phyloP scores from a whole-genome alignment of 1,140 invertebrate genomes.

The Spodoptera frugiperda region DNA sequence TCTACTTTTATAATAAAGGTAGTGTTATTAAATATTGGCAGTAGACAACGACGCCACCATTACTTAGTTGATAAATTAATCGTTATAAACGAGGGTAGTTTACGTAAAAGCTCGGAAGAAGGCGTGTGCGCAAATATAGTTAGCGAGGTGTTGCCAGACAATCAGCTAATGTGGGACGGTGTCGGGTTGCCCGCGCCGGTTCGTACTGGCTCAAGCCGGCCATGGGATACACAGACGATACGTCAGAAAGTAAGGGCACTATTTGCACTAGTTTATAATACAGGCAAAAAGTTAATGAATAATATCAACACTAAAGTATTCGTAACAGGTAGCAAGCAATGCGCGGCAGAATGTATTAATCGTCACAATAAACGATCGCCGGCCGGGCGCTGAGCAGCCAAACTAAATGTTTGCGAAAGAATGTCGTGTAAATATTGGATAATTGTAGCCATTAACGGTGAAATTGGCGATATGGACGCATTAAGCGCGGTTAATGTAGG shows the following conservation, averaged over 20 bases:
- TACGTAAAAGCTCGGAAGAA: conserved; percentile 12
- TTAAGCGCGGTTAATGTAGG: conserved; percentile 54
- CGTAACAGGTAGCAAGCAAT: no score
- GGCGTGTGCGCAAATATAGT: conserved; percentile 40
- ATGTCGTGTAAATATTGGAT: conserved; percentile 50
- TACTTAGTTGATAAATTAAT: conserved; percentile 20
- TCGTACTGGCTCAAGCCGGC: not conserved
- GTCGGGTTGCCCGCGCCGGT: not conserved
- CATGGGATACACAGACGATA: no score
- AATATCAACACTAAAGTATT: no score
- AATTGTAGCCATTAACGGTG: conserved; percentile 47
- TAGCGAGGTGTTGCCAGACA: conserved; percentile 35
- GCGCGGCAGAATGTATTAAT: not conserved
- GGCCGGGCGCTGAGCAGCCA: conserved; percentile 5
- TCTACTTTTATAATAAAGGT: no score
- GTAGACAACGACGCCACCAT: not conserved
- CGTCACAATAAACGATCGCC: conserved; percentile 17
- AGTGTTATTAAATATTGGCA: not conserved
- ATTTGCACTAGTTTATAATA: no score
- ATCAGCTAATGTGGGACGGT: conserved; percentile 51
- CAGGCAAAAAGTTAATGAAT: no score
- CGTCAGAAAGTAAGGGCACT: no score
- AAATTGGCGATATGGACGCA: conserved; percentile 35
- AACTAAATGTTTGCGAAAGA: conserved; percentile 41
- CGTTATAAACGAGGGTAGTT: conserved; percentile 25